These are phyloP conservation scores for Onchidella celtica DNA, from an alignment of 2,888 invertebrate species.

Conservation along the genomic window DNA sequence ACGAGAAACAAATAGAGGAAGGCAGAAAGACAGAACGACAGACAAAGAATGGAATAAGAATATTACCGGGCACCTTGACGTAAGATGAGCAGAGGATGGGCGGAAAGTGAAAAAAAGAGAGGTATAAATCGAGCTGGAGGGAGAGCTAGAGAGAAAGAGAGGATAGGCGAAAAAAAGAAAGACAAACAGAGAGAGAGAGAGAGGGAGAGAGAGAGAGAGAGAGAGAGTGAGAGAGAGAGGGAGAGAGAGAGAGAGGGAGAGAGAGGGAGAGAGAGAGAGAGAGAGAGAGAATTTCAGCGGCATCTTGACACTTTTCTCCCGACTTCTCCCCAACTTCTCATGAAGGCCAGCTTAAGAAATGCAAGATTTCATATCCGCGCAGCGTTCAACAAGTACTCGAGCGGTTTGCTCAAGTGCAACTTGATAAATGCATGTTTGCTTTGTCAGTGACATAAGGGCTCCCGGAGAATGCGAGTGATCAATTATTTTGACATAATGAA, in stretches of 20 bases:
- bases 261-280: not conserved
- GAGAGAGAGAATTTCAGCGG: not conserved
- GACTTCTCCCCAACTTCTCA: not conserved
- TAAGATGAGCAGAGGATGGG: no score
- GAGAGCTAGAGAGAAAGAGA: no score
- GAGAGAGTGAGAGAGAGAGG: not conserved
- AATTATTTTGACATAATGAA: not conserved
- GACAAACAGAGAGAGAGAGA: not conserved
- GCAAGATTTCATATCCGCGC: not conserved
- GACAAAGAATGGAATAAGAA: no score
- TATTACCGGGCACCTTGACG: no score
- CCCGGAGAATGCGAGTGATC: not conserved
- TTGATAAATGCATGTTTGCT: slow-evolving; percentile 14
- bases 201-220: not conserved
- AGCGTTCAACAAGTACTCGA: not conserved
- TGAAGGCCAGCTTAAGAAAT: not conserved
- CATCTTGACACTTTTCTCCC: not conserved
- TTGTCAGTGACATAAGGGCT: not conserved
- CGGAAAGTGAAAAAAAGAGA: no score
- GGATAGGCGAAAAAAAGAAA: not conserved
- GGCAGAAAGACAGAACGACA: not conserved
- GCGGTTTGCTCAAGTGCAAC: not conserved
- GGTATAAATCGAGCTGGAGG: no score
- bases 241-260: not conserved
- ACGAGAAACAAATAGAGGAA: not conserved